Percentiles rank a stretch among this genome's conserved stretches.
Conservation (phyloP, 2,113 vertebrate species). For the Delphinapterus leucas region DNA sequence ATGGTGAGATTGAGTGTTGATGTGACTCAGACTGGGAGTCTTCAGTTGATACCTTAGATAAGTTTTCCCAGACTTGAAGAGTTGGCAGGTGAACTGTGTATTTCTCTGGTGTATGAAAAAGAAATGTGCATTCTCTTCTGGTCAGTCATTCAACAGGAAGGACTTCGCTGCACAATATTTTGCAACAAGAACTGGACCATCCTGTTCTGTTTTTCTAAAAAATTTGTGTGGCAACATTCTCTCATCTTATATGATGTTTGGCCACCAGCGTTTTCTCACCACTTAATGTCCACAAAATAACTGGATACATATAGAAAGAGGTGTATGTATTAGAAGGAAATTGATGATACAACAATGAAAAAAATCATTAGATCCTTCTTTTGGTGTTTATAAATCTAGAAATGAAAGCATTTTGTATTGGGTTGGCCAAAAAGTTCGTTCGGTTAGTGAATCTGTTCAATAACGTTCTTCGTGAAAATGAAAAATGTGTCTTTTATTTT, state of each 20-base stretch:
- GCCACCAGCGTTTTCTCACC: not conserved
- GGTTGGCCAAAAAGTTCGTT: too few relatives aligned
- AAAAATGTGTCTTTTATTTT: too few relatives aligned
- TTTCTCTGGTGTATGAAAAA: not conserved
- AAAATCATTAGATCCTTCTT: not conserved
- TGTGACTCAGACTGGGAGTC: not conserved
- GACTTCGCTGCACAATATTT: not conserved
- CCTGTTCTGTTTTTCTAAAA: not conserved
- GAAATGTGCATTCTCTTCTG: not conserved
- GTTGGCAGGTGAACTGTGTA: not conserved
- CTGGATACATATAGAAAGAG: not conserved
- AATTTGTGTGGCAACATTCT: not conserved
- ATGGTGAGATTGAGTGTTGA: not conserved
- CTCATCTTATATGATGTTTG: not conserved
- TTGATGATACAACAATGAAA: not conserved
- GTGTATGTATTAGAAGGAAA: not conserved
- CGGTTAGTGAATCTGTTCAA: too few relatives aligned
- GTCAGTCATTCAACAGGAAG: not conserved
- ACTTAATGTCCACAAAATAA: not conserved
- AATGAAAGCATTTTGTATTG: not conserved
- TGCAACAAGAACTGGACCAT: not conserved
- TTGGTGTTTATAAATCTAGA: not conserved
- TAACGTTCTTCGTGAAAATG: too few relatives aligned
- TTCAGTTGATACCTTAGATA: not conserved
- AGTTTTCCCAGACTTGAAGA: not conserved